Base-by-base conservation (phyloP, 2,113 vertebrate species). In the Globicephala melas region DNA sequence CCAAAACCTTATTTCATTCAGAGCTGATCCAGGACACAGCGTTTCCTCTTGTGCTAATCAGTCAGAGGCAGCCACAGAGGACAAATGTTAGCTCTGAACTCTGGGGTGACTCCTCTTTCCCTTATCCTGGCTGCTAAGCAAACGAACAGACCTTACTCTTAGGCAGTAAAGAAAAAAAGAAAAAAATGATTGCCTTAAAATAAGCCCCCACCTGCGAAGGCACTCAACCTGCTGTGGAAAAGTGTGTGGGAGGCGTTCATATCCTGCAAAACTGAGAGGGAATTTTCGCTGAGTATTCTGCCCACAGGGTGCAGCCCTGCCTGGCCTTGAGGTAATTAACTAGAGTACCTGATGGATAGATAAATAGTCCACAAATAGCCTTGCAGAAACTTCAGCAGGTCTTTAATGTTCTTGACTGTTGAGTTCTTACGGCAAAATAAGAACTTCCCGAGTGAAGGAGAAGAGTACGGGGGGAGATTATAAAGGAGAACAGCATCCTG, bases 241-340 rank as follows among this genome's bases (percentile, higher is more conserved):
- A 83, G 17, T 71, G 68, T 58, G 60, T 76, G 84, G 77, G n/a
- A 11, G 28, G 84, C 50, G 12, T 44, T 96, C 58, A 65, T 41
- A 76, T 79, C 74, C 84, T 50, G 63, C 3, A 0, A 44, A 26
- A 94, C 23, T 31, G 28, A 28, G 53, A 38, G 58, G 36, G 65
- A 91, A 67, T 36, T 28, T 71, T 79, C 82, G 86, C 41, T 20
- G 58, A 53, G 28, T 26, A 17, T 38, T 71, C 53, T 38, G 88
- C 68, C 83, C 74, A 79, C 68, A 79, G 93, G 80, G 94, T 86
- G 58, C 10, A 63, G 91, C 73, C 68, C 23, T 76, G 53, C 25
- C 68, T 95, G 88, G 81, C 85, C 76, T 97, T 65, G 44, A 83
- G 70, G 10, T 77, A 60, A 97, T 92, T 89, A 94, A 28, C 76